Base-by-base conservation (phyloP, 2,113 vertebrate species). In the Lampris incognitus region DNA sequence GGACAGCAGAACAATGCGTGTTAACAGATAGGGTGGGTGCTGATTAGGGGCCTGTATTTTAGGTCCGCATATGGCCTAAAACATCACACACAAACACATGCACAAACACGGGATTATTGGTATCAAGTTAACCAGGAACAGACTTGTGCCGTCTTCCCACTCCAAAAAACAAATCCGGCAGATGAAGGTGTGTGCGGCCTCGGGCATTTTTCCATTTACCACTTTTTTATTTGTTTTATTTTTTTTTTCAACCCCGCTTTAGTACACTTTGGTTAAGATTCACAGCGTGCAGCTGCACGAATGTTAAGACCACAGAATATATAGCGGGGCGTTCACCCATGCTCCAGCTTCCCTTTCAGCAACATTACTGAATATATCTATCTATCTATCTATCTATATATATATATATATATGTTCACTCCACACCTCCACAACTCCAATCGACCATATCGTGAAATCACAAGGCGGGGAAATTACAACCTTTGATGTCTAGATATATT, bases 401-500 rank as follows among this genome's bases (percentile, higher is more conserved):
- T 69, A 42, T 76, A 81, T 85, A 93, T 9, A 9, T 92, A 93
- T 84, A 88, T 69, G 90, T 90, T 72, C 75, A 79, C 89, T 87
- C 85, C 86, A 89, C 69, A 74, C 56, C 50, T 59, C 56, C 67
- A 64, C 3, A 64, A 76, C 78, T 80, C 83, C 69, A 75, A 84
- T 91, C 83, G 81, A 87, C 77, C 89, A 74, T 88, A 75, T 76
- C 70, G 80, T 87, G 72, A 87, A 91, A 90, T 90, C 89, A 94
- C 91, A 87, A 87, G 92, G 89, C 24, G 24, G 94, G 59, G 92
- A 92, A 56, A 89, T 68, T 83, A 81, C 73, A 84, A 92, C 94
- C 95, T 88, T 64, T 76, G 94, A 93, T 95, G 94, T 81, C 94
- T 90, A 90, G 87, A 88, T 87, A 92, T 93, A 86, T 92, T 85